Conservation (phyloP, 2,888 invertebrate species). For the Gerosis bhagava region DNA sequence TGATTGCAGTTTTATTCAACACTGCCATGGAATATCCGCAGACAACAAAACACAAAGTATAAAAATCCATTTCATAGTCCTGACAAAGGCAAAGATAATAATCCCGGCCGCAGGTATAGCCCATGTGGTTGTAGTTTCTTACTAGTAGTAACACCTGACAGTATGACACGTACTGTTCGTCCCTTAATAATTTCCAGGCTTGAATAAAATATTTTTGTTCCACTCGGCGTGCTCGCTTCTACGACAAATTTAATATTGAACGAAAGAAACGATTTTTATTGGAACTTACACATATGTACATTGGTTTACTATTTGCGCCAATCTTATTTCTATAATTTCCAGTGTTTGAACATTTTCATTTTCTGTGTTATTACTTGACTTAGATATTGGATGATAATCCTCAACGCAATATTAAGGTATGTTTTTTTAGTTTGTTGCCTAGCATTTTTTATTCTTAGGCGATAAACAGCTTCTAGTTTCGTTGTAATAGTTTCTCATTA, state of each 20-base stretch:
- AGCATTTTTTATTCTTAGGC: no score
- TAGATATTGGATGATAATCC: no score
- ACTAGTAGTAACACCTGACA: no score
- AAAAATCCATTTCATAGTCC: conserved; percentile 21
- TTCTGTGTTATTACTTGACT: no score
- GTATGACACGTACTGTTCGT: conserved; percentile 59
- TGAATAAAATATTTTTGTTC: conserved; percentile 31
- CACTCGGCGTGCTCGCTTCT: not conserved
- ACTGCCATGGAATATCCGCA: not conserved
- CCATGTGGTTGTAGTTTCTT: no score
- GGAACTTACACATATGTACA: not conserved
- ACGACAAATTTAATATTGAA: not conserved
- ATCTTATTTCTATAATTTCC: no score
- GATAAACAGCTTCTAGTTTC: no score
- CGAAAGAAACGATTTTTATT: not conserved
- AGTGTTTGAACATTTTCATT: no score
- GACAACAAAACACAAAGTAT: conserved; percentile 9
- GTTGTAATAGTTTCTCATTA: conserved; percentile 6
- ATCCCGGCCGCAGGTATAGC: conserved; percentile 62
- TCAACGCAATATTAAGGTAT: no score
- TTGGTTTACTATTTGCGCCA: no score
- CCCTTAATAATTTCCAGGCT: conserved; percentile 31
- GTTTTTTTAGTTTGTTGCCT: no score
- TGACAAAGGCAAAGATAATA: conserved; percentile 39
- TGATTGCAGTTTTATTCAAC: conserved; percentile 5